These are phyloP conservation scores for Labroides dimidiatus DNA, from an alignment of 2,797 vertebrate genomes.

Conservation along the genomic window DNA sequence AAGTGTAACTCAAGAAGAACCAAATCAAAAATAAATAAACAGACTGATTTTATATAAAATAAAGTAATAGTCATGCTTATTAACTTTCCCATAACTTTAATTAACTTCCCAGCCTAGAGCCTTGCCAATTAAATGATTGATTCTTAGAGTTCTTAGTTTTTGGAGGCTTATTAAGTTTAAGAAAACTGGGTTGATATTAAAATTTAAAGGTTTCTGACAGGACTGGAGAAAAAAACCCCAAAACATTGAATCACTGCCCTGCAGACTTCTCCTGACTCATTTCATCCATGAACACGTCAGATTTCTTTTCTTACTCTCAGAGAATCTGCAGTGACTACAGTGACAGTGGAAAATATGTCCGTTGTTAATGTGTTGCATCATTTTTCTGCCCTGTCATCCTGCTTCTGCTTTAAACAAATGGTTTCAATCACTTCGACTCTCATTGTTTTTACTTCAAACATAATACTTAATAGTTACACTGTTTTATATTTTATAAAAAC, in stretches of 20 bases:
- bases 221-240: constrained; percentile 5
- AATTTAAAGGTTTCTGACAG: constrained; percentile 4
- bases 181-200: not conserved
- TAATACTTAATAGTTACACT: not conserved
- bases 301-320: constrained; percentile 12
- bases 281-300: not conserved
- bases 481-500: not conserved
- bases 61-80: constrained; percentile 12
- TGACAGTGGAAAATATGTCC: not conserved
- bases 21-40: not conserved
- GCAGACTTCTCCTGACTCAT: not conserved
- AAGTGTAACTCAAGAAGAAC: not conserved
- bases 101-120: constrained; percentile 7
- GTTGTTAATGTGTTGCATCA: not conserved
- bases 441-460: not conserved
- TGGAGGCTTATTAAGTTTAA: constrained; percentile 4
- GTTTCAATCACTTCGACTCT: not conserved
- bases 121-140: constrained; percentile 9
- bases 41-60: not conserved
- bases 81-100: constrained; percentile 13
- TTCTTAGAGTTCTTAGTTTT: constrained; percentile 2
- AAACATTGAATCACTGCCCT: constrained; percentile 14
- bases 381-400: not conserved
- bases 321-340: not conserved
- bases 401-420: not conserved